phyloP scores from a whole-genome alignment of 2,797 vertebrate species.

The Ctenochaetus hawaiiensis region DNA sequence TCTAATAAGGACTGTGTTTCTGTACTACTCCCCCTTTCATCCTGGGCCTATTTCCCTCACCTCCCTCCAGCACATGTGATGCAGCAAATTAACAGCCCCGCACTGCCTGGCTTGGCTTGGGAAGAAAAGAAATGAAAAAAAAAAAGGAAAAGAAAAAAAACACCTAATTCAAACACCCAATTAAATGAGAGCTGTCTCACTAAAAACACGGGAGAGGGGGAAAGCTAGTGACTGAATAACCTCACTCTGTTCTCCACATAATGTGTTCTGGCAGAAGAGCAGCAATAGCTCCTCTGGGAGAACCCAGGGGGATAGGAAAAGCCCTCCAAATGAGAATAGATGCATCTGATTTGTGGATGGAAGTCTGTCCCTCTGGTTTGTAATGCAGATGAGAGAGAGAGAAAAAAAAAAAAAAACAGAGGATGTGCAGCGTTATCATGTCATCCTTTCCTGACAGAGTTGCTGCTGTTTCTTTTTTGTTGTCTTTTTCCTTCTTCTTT shows the following conservation, averaged over 20 bases:
- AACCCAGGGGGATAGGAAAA: slow-evolving; percentile 71
- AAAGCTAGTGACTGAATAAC: slow-evolving; percentile 78
- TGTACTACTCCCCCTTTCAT: slow-evolving; percentile 76
- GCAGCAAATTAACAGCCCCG: slow-evolving; percentile 80
- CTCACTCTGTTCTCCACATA: slow-evolving; percentile 79
- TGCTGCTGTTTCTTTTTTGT: slow-evolving; percentile 14
- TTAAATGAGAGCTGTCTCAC: slow-evolving; percentile 83
- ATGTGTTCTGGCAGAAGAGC: slow-evolving; percentile 77
- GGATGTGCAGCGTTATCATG: slow-evolving; percentile 57
- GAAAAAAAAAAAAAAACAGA: slow-evolving; percentile 13
- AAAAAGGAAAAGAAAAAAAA: slow-evolving; percentile 49
- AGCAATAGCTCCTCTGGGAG: slow-evolving; percentile 74
- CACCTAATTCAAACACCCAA: slow-evolving; percentile 81
- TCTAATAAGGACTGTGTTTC: slow-evolving; percentile 79
- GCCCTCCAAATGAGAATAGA: slow-evolving; percentile 79
- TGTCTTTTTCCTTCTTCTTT: no score
- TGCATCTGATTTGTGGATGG: slow-evolving; percentile 79
- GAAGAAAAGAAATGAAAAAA: slow-evolving; percentile 63
- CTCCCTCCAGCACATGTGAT: slow-evolving; percentile 79
- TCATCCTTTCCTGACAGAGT: slow-evolving; percentile 52
- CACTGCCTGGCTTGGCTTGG: slow-evolving; percentile 82
- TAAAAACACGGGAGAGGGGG: slow-evolving; percentile 76
- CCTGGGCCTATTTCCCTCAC: slow-evolving; percentile 74
- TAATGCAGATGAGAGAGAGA: slow-evolving; percentile 68
- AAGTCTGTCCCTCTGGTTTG: slow-evolving; percentile 69